A percentile compares a stretch with the other conserved stretches of the same genome.
These are phyloP conservation scores for Sitobion miscanthi DNA, from an alignment of 1,140 invertebrate genomes.

Conservation along the genomic window DNA sequence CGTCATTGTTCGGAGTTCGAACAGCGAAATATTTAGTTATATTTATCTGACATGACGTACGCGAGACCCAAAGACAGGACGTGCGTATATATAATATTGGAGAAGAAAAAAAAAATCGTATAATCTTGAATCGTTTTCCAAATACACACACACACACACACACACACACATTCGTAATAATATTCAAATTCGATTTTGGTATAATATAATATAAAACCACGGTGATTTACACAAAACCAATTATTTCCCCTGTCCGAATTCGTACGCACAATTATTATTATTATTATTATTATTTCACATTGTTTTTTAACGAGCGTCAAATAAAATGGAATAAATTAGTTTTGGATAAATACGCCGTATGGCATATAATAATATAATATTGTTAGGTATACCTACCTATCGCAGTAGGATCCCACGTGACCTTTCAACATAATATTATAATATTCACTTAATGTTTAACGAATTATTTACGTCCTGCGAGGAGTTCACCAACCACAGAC, in stretches of 20 bases:
- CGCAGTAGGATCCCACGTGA: neutral
- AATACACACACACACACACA: neutral
- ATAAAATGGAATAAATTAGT: slow-evolving; percentile 3
- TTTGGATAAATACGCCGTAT: neutral
- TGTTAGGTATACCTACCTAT: neutral
- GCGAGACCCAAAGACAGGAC: neutral
- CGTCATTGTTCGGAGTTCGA: neutral
- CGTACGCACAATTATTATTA: neutral
- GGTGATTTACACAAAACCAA: slow-evolving; percentile 19
- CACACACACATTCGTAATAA: neutral
- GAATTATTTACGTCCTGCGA: neutral
- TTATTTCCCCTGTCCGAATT: neutral
- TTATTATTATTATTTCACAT: neutral
- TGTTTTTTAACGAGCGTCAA: neutral
- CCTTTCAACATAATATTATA: neutral
- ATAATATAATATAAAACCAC: neutral
- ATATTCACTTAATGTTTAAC: neutral
- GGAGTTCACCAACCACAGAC: neutral
- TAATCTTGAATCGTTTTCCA: neutral
- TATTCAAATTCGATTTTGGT: neutral
- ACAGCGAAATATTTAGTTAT: neutral
- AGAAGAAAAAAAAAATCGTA: neutral
- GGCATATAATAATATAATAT: neutral
- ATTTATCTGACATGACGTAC: neutral
- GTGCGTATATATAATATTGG: neutral